Base-by-base conservation (phyloP, 1,140 invertebrate species). In the Orussus abietinus region DNA sequence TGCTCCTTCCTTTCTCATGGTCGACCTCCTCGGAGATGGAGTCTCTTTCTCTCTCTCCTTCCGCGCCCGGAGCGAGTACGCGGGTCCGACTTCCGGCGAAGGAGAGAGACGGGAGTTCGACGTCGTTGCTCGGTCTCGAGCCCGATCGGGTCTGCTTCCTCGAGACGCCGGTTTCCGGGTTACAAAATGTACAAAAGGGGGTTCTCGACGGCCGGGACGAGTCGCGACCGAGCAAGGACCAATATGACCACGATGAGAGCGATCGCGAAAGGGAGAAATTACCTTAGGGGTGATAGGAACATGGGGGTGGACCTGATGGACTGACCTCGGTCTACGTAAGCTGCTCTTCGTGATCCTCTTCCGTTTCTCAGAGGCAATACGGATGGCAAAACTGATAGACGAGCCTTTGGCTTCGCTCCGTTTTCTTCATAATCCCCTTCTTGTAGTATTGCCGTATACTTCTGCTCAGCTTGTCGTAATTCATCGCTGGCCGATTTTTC, bases 391-490 rank as follows among this genome's bases (percentile, higher is more conserved):
- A 99, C 74, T 98, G 96, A 72, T 99, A 99, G 32, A 99, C 96
- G 45, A 99, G 80, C 62, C 96, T 82, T 75, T 99, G 96, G 43
- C 93, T 96, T 25, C 96, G 79, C 62, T 96, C 92, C 3, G 96
- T 98, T 71, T 99, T 99, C 78, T 96, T 96, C 91, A 99, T 99
- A 71, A 99, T 99, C 29, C 94, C 94, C 71, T 99, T 99, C 73
- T 98, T 98, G 80, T 99, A 99, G 75, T 99, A 99, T 70, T 99
- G 96, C 11, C 96, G 77, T 52, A 99, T 96, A 47, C 94, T 97
- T 29, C 96, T 83, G 40, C 92, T 96, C 20, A 99, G 75, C 67
- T 99, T 99, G 77, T 99, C 96, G 74, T 99, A 99, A 75, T 99
- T 99, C 96, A 99, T 99, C 3, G 94, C 93, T 0, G 96, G 94